phyloP scores from a whole-genome alignment of 2,888 invertebrate species.

The Acanthococcus lagerstroemiae region DNA sequence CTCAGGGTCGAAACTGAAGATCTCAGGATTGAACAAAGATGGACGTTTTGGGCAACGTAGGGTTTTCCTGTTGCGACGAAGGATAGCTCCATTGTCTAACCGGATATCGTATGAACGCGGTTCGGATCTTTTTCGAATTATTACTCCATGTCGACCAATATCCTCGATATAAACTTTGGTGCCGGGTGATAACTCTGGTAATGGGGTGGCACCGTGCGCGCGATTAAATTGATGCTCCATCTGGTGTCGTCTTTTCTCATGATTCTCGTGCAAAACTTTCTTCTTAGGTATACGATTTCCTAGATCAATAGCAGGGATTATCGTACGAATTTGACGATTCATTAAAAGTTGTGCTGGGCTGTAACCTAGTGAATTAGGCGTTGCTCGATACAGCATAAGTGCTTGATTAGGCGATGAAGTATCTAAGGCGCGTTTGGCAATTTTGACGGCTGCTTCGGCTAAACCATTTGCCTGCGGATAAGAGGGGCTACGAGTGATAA shows the following conservation, averaged over 20 bases:
- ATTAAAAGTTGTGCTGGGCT: background rate
- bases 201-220: background rate
- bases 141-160: background rate
- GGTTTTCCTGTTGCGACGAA: background rate
- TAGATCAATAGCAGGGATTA: background rate
- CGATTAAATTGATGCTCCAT: background rate
- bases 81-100: background rate
- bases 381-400: slow-evolving; percentile 2
- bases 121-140: background rate
- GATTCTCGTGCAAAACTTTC: background rate
- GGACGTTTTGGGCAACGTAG: background rate
- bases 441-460: background rate
- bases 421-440: background rate
- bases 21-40: background rate
- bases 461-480: slow-evolving; percentile 9
- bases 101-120: background rate
- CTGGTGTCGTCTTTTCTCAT: background rate
- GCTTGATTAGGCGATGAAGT: background rate
- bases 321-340: background rate
- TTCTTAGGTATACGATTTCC: background rate
- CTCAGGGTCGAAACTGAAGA: too few species aligned
- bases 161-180: background rate
- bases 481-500: background rate
- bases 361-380: background rate
- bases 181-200: background rate